phyloP scores from a whole-genome alignment of 2,888 invertebrate species.

The Argyresthia goedartella region DNA sequence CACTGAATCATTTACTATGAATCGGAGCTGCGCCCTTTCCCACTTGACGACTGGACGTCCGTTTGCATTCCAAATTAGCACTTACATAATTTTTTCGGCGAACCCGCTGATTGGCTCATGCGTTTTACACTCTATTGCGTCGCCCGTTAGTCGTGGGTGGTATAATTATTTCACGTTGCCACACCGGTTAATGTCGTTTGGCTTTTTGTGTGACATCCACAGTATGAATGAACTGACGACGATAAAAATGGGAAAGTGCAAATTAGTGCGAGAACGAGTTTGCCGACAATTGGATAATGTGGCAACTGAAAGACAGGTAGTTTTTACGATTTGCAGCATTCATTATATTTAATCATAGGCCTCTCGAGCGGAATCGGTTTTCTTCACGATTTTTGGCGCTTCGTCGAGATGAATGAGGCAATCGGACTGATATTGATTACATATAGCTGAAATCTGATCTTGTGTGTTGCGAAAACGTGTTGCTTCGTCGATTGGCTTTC shows the following conservation, averaged over 20 bases:
- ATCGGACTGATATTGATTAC: background rate
- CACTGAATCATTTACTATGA: slow-evolving; percentile 6
- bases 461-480: background rate
- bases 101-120: slow-evolving; percentile 10
- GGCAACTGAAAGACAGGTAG: no score
- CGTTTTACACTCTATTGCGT: slow-evolving; percentile 8
- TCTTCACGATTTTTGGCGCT: no score
- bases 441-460: background rate
- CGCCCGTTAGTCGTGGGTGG: background rate
- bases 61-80: slow-evolving; percentile 20
- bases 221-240: background rate
- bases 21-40: slow-evolving; percentile 21
- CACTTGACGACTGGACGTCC: slow-evolving; percentile 22
- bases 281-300: background rate
- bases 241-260: slow-evolving; percentile 2
- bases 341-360: background rate
- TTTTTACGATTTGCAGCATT: background rate
- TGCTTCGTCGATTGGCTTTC: background rate
- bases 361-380: no score
- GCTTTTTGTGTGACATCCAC: background rate
- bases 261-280: background rate
- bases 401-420: background rate
- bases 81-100: slow-evolving; percentile 18
- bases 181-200: background rate
- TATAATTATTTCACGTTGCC: slow-evolving; percentile 3